Evolutionary conservation across 2,113 vertebrate species (phyloP).

Genomic region (Ascaphus truei): DNA sequence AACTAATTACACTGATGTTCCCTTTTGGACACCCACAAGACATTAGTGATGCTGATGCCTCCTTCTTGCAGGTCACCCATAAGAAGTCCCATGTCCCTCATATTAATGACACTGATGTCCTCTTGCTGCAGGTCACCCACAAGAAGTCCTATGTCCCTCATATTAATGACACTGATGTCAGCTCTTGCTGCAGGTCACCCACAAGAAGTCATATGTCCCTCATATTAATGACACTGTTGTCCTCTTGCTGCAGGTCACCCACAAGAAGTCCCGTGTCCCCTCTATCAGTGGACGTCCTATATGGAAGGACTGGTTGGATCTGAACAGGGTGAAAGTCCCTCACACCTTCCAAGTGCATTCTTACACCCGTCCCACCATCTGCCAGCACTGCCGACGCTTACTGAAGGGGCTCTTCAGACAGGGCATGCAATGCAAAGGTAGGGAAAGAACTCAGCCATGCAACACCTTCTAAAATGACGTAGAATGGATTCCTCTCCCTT

Average conservation of each 20-base stretch:
- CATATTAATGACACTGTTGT: neutral
- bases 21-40: neutral
- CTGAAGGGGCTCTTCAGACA: constrained; percentile 96
- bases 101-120: neutral
- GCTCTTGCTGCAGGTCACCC: neutral
- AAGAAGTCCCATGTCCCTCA: no score
- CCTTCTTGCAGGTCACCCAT: neutral
- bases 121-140: neutral
- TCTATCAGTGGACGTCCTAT: constrained; percentile 93
- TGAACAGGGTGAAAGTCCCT: constrained; percentile 92
- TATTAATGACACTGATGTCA: neutral
- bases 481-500: neutral
- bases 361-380: constrained; percentile 96
- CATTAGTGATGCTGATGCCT: neutral
- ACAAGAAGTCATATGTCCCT: neutral
- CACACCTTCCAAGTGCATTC: constrained; percentile 97
- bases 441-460: no score
- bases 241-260: neutral
- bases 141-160: constrained; percentile 3
- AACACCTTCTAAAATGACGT: no score
- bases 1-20: neutral
- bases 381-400: constrained; percentile 94
- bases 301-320: constrained; percentile 98
- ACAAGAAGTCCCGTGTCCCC: constrained; percentile 1
- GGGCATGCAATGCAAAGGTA: constrained; percentile 98